Conservation (phyloP, 2,113 vertebrate species). For the Neodontobutis hainanensis region DNA sequence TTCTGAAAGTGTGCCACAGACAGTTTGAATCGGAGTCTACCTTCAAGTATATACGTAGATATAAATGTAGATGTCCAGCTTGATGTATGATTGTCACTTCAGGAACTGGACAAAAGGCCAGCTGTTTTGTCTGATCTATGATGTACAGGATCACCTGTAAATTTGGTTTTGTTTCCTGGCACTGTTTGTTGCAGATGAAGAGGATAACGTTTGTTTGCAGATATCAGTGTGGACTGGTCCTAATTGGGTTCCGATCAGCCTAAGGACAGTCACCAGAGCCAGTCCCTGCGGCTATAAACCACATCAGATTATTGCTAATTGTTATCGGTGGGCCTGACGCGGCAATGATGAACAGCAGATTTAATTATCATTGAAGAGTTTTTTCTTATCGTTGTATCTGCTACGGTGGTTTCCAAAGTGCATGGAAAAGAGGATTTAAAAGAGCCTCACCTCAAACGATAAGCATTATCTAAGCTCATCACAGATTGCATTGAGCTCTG, state of each 20-base stretch:
- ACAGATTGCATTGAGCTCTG: neutral
- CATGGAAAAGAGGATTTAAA: conserved; percentile 32
- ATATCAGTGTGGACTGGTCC: too few relatives aligned
- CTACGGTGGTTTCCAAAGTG: conserved; percentile 18
- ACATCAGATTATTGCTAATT: conserved; percentile 56
- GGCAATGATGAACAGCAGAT: conserved; percentile 60
- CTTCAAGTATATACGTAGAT: too few relatives aligned
- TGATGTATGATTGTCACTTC: too few relatives aligned
- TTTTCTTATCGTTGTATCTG: conserved; percentile 43
- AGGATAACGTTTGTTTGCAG: too few relatives aligned
- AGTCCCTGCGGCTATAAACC: conserved; percentile 48
- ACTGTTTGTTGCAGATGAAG: too few relatives aligned
- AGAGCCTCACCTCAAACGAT: conserved; percentile 20
- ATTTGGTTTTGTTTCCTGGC: too few relatives aligned
- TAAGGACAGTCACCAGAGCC: conserved; percentile 41
- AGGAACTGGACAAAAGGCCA: too few relatives aligned
- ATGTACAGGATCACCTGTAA: too few relatives aligned
- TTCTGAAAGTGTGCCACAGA: too few relatives aligned
- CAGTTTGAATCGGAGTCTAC: too few relatives aligned
- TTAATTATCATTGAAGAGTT: conserved; percentile 63
- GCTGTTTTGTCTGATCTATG: too few relatives aligned
- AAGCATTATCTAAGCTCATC: neutral
- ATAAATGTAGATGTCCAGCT: too few relatives aligned
- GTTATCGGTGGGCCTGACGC: conserved; percentile 56
- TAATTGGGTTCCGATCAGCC: conserved; percentile 1